Evolutionary conservation across 2,888 invertebrate species (phyloP).

Genomic region (Drosophila borborema): DNA sequence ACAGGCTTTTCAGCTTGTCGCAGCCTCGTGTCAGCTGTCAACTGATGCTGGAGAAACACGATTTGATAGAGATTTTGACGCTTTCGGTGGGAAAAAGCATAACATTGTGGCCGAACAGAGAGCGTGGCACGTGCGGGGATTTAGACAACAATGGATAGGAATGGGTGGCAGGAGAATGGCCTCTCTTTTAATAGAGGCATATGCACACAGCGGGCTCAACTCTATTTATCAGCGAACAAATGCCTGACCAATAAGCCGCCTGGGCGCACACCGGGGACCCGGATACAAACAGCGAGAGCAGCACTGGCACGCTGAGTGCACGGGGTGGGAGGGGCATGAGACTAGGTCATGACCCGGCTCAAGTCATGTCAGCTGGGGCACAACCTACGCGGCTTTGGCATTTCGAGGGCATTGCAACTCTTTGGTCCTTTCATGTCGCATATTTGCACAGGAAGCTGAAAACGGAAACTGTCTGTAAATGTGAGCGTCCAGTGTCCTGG

Average conservation of each 20-base stretch:
- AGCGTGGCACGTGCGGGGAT: constrained; percentile 28
- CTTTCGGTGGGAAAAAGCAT: constrained; percentile 13
- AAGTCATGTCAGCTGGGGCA: constrained; percentile 60
- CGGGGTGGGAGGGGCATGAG: background rate
- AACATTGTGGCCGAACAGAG: background rate
- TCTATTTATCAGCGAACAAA: constrained; percentile 41
- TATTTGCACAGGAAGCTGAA: constrained; percentile 71
- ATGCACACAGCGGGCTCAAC: constrained; percentile 21
- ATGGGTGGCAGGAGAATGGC: background rate
- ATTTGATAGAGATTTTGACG: constrained; percentile 43
- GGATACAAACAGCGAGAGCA: constrained; percentile 17
- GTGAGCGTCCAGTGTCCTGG: constrained; percentile 1
- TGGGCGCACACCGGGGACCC: constrained; percentile 25
- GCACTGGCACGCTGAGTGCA: background rate
- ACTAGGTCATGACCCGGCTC: constrained; percentile 39
- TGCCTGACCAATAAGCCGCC: constrained; percentile 61
- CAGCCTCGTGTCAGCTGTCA: constrained; percentile 7
- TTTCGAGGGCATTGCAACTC: constrained; percentile 44
- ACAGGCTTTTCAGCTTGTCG: background rate
- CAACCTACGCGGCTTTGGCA: constrained; percentile 37
- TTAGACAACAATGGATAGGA: constrained; percentile 5
- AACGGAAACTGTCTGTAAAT: constrained; percentile 43
- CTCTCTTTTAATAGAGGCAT: constrained; percentile 15
- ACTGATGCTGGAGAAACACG: constrained; percentile 15
- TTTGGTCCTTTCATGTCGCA: constrained; percentile 42